These are phyloP conservation scores for Cataglyphis albicans DNA, from an alignment of 2,888 invertebrate species.

Conservation along the genomic window DNA sequence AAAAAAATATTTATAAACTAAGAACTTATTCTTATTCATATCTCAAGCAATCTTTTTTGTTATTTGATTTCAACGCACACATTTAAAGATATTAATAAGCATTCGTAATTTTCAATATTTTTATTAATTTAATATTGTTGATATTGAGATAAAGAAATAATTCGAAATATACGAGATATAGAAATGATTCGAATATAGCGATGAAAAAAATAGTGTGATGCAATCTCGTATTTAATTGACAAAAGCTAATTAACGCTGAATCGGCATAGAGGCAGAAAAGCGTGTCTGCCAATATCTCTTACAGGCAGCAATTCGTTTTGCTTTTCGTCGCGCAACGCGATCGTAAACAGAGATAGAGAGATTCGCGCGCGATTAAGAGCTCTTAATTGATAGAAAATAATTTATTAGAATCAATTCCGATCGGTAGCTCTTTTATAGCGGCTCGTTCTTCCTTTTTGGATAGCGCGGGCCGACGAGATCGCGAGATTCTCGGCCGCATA, in stretches of 20 bases:
- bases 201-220: not conserved
- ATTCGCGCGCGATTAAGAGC: conserved; percentile 43
- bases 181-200: not conserved
- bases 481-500: conserved; percentile 14
- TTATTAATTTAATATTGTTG: not conserved
- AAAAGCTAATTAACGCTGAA: conserved; percentile 43
- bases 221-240: conserved; percentile 8
- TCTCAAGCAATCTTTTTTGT: not conserved
- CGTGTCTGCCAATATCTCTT: not conserved
- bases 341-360: conserved; percentile 36
- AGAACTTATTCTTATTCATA: not conserved
- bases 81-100: not conserved
- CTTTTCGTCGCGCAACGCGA: conserved; percentile 35
- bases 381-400: conserved; percentile 54
- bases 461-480: conserved; percentile 34
- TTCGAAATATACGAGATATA: too few species aligned
- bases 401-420: conserved; percentile 55
- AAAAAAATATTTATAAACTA: not conserved
- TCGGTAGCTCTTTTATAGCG: conserved; percentile 43
- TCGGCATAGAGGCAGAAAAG: not conserved
- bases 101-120: not conserved
- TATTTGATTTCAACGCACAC: not conserved
- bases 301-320: conserved; percentile 19
- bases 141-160: not conserved
- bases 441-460: conserved; percentile 14